Evolutionary conservation across 2,888 invertebrate genomes (phyloP), one percentile per base, ranked within the genome.

Genomic region (Drosophila anomalata): DNA sequence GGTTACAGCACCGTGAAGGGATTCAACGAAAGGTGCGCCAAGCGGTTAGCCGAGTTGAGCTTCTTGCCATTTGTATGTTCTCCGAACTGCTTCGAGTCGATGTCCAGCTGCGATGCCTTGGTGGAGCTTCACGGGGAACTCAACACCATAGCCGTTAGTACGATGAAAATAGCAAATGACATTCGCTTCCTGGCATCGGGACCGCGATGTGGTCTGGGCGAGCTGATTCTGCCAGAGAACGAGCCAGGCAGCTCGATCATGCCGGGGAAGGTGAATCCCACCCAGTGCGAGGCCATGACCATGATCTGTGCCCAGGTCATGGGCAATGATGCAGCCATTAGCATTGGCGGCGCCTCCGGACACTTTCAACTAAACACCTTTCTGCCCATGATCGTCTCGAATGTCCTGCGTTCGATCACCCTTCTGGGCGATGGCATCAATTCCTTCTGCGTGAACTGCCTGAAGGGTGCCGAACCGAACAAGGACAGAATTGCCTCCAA

Each of bases 321-420:
- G 96, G 98, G 99, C 36, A 99, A 99, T 93, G 96, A 99, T 90
- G 97, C 98, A 39, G 98, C 99, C 0, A 95, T 95, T 29, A 95
- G 96, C 0, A 91, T 99, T 33, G 99, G 98, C 31, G 98, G 97
- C 47, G 95, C 96, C 85, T 98, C 97, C 90, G 99, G 99, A 0
- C 99, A 99, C 91, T 99, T 99, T 91, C 98, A 99, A 91, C 94
- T 99, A n/a, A 99, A 99, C 92, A 98, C 99, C 3, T 99, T 98
- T 93, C 99, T 98, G 91, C 97, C 99, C 0, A 93, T 99, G 93
- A 98, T 99, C 75, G 97, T 97, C 0, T 94, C 97, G 2, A 98
- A 98, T 91, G 97, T 98, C 2, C 92, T 99, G 41, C 94, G 97
- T 44, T 98, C 99, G 3, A 95, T 97, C 44, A 93, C 96, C 33